Evolutionary conservation across 2,113 vertebrate species (phyloP), one percentile per base, ranked within the genome.

Genomic region (Neofelis nebulosa): DNA sequence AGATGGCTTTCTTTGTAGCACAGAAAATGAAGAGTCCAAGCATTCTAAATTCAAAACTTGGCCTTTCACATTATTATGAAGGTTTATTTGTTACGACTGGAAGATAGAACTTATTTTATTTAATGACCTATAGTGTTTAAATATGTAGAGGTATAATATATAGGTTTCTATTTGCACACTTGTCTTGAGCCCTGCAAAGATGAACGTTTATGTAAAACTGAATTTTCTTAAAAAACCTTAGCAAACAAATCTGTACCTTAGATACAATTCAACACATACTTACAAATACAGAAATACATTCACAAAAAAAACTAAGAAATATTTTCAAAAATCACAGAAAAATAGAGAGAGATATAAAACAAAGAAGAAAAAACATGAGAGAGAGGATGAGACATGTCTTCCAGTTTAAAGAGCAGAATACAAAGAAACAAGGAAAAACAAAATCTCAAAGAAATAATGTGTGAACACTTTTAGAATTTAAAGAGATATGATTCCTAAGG

Each of bases 151-250:
- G 29, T 45, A 65, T 21, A 14, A 57, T 38, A 81, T 21, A 0
- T 41, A 65, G 81, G 3, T 18, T 11, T 89, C 11, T 55, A 9
- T 91, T 91, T 97, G 27, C 15, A 82, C 2, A 66, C 29, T 71
- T 71, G 10, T 52, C 18, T 21, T 50, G 8, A 95, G 8, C 5
- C 41, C 18, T 69, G 4, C 4, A 81, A 63, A 55, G 16, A 76
- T 65, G 31, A 7, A 57, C 63, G 7, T 69, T 93, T 31, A 71
- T 15, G 11, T 65, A 81, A 93, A 84, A 63, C 4, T 52, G 55
- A 80, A 91, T 81, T 97, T 85, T 96, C 36, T 76, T 74, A 29
- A 68, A 89, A 98, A 96, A 55, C 2, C 3, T 91, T 61, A 86
- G 7, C 7, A 66, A 94, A 91, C 10, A 68, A 90, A 68, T 63